These are phyloP conservation scores for Ammodytes marinus DNA, from an alignment of 2,113 vertebrate genomes.

Conservation along the genomic window DNA sequence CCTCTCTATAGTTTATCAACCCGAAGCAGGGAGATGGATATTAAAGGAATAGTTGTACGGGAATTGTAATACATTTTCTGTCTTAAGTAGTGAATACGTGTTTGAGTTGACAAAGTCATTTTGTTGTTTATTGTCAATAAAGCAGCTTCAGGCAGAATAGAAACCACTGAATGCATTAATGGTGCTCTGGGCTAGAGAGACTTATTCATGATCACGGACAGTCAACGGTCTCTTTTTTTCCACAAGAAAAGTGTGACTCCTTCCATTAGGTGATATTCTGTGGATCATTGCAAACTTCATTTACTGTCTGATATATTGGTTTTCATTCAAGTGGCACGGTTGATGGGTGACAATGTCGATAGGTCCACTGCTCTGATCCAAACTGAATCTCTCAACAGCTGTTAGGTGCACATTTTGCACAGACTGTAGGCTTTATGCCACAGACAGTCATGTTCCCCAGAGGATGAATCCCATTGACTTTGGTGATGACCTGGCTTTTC, in stretches of 20 bases:
- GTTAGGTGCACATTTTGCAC: neutral
- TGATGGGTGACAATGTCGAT: neutral
- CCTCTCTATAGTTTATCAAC: neutral
- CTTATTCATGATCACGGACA: neutral
- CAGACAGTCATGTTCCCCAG: neutral
- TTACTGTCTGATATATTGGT: neutral
- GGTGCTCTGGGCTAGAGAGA: neutral
- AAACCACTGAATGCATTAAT: neutral
- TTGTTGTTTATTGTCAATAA: conserved; percentile 3
- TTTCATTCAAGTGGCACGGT: neutral
- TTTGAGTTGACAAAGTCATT: neutral
- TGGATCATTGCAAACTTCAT: neutral
- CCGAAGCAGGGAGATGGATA: neutral
- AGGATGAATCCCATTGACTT: neutral
- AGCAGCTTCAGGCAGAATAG: neutral
- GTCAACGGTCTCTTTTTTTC: neutral
- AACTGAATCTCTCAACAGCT: neutral
- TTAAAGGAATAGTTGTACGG: neutral
- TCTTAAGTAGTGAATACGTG: neutral
- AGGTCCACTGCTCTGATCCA: neutral
- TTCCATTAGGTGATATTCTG: neutral
- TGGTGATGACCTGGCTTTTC: neutral
- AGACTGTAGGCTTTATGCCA: no score
- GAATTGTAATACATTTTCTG: neutral
- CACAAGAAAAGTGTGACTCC: neutral